Evolutionary conservation across 2,797 vertebrate species (phyloP), one percentile per base, ranked within the genome.

Genomic region (Loriculus beryllinus): DNA sequence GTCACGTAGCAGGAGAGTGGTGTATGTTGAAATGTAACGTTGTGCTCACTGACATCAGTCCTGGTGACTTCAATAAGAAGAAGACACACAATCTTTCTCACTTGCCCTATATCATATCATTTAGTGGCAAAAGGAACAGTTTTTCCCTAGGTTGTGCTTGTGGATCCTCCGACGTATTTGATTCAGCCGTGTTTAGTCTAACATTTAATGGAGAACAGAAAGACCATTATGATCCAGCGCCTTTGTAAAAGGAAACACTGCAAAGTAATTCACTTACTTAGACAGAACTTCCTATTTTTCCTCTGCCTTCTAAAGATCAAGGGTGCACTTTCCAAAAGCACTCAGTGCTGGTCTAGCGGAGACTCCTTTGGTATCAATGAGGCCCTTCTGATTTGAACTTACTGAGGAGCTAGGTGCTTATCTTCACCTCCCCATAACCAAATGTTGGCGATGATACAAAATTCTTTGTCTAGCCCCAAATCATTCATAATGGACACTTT

Each of bases 211-310:
- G 45, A 89, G 81, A 79, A 69, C 29, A 60, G 45, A 28, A 72
- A 52, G 59, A 29, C 15, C 60, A 5, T 43, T 59, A 43, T 0
- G 0, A 76, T 11, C 25, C 39, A 43, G 5, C 12, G 28, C 4
- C 43, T 90, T 69, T 42, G 40, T 45, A 67, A 79, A 81, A 64
- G 26, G 40, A 29, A 81, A 70, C 14, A 35, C 23, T 79, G 45
- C 45, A 80, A 76, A 77, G 9, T 47, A 62, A 82, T 92, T 70
- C 9, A 60, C 22, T 69, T 56, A 4, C 25, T 78, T 62, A 33
- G 49, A 37, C 35, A 63, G 65, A 84, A 56, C 33, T 63, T 84
- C 33, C 39, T 47, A 1, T 7, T 59, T 75, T 69, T 83, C 10
- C 70, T 40, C 51, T 35, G 15, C 51, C 33, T 28, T 25, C 28